A percentile compares a stretch with the other conserved stretches of the same genome.
Conservation (phyloP, 2,113 vertebrate species). For the Sinosuthora webbiana region DNA sequence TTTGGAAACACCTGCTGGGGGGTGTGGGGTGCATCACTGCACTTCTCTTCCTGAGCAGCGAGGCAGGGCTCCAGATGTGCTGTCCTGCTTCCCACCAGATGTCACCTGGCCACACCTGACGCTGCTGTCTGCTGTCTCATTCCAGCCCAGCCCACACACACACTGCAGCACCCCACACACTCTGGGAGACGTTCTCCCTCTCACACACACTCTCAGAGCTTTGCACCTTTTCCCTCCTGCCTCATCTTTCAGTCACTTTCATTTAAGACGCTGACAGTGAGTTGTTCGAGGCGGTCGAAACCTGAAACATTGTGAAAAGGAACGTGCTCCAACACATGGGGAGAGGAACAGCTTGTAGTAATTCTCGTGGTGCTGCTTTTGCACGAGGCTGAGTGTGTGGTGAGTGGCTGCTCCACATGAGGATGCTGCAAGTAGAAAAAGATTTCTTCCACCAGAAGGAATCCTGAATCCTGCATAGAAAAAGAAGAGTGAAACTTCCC, state of each 20-base stretch:
- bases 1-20: no score
- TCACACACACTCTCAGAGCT: background rate
- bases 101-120: background rate
- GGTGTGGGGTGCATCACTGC: no score
- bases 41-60: no score
- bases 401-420: background rate
- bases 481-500: background rate
- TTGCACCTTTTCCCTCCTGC: slow-evolving; percentile 6
- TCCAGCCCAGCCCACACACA: background rate
- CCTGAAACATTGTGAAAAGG: background rate
- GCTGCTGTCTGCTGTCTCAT: background rate
- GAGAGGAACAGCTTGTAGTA: background rate
- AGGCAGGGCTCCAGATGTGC: background rate
- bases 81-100: background rate
- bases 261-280: background rate
- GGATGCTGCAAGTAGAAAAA: background rate
- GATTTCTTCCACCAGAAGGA: background rate
- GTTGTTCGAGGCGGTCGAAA: background rate
- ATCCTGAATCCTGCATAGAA: background rate
- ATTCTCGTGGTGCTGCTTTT: background rate
- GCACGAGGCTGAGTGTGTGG: background rate
- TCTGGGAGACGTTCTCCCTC: background rate
- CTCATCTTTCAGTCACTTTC: background rate
- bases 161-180: background rate
- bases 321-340: background rate